A percentile compares a stretch with the other conserved stretches of the same genome.
Conservation (phyloP, 1,140 invertebrate species). For the Neodiprion lecontei region DNA sequence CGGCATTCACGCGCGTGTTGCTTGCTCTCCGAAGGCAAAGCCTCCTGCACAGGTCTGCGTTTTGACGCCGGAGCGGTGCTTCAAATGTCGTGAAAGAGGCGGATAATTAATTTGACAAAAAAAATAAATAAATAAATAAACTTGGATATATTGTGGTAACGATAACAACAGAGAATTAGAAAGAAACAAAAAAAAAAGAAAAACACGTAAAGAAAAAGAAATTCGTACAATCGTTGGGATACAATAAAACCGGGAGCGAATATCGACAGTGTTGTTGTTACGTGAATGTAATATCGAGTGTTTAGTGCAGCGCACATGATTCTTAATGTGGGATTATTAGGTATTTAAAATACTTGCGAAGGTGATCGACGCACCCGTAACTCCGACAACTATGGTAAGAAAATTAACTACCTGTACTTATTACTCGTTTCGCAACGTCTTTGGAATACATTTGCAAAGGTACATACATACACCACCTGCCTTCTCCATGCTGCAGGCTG, state of each 20-base stretch:
- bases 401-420: neutral
- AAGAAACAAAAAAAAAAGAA: too few species aligned
- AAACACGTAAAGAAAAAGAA: too few species aligned
- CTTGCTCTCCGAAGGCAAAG: constrained; percentile 2
- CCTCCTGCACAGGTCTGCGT: neutral
- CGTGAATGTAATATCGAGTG: neutral
- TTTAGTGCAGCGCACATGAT: neutral
- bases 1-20: constrained; percentile 2
- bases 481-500: neutral
- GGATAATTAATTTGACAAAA: neutral
- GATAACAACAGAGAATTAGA: too few species aligned
- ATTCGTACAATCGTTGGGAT: too few species aligned
- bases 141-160: too few species aligned
- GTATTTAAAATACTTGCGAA: neutral
- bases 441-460: neutral
- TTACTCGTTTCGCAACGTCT: neutral
- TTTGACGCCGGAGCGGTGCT: neutral
- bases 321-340: neutral
- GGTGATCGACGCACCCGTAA: neutral
- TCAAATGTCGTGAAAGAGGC: constrained; percentile 5
- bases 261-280: neutral
- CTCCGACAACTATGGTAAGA: neutral
- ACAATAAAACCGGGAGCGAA: neutral
- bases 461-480: neutral
- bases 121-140: neutral